A percentile compares a stretch with the other conserved stretches of the same genome.
Conservation (phyloP, 2,888 invertebrate genomes). For the Apodemia mormo region DNA sequence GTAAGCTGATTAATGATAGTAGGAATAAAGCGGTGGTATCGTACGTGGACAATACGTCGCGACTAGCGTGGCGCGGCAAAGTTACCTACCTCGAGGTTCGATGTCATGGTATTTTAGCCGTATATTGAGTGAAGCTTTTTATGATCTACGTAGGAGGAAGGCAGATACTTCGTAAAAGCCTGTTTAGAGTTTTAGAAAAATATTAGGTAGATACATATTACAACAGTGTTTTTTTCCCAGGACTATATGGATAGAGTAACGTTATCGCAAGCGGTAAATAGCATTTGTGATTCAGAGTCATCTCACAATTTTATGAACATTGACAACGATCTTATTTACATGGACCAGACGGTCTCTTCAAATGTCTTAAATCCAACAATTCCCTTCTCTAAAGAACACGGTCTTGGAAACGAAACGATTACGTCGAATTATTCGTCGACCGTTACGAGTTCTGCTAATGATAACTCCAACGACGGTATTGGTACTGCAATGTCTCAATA, state of each 20-base stretch:
- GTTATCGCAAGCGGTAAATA: constrained; percentile 71
- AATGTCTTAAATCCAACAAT: constrained; percentile 60
- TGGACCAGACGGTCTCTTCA: constrained; percentile 63
- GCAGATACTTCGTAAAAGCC: too few species aligned
- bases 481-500: constrained; percentile 74
- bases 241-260: constrained; percentile 74
- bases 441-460: constrained; percentile 49
- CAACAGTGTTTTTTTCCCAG: constrained; percentile 45
- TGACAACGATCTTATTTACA: constrained; percentile 69
- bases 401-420: constrained; percentile 57
- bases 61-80: too few species aligned
- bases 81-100: too few species aligned
- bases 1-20: too few species aligned
- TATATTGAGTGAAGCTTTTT: too few species aligned
- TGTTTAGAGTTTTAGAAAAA: too few species aligned
- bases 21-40: too few species aligned
- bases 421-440: constrained; percentile 56
- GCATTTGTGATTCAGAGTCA: constrained; percentile 68
- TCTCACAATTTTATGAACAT: constrained; percentile 62
- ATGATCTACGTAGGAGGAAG: too few species aligned
- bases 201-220: too few species aligned
- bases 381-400: constrained; percentile 56
- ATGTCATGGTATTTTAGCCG: too few species aligned
- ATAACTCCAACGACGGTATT: constrained; percentile 52
- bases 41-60: too few species aligned